Evolutionary conservation across 2,797 vertebrate species (phyloP), one percentile per base, ranked within the genome.

Genomic region (Pantherophis alleghaniensis): DNA sequence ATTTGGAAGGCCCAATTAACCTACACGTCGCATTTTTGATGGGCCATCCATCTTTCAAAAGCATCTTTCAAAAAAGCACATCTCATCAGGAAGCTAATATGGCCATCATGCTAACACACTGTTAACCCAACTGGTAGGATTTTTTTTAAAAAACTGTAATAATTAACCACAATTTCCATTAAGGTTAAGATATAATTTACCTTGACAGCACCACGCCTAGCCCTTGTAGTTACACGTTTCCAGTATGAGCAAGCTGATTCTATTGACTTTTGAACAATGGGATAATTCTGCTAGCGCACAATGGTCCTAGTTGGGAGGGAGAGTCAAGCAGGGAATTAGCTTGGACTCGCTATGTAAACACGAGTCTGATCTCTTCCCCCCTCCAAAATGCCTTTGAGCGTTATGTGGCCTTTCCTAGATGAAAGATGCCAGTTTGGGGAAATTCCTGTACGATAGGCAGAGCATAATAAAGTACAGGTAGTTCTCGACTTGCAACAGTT

Each of bases 11-110:
- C 69, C 88, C 47, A n/a, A 89, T 66, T 89, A 91, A 83, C 24
- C 14, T 90, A 88, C 0, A 0, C 59, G 91, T 4, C 24, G 7
- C 83, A 7, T 92, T 92, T 91, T 90, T 69, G 83, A 32, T 89
- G 94, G 74, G 18, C n/a, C 91, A 88, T 94, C 55, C 94, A 96
- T 91, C 91, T 96, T 90, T 47, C 47, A 47, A 47, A 47, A 95
- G 94, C 96, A 57, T 93, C 89, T 94, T 96, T 94, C 0, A 0
- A 96, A 93, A 95, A 95, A 90, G 88, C 1, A 74, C 87, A 94
- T 86, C 1, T 91, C 66, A 57, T 92, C 91, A 91, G 90, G 91
- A 94, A 89, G 26, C 90, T 92, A 92, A 22, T 91, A 91, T 59
- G 74, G 79, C 87, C 88, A 90, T 93, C 91, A 94, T 87, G 1